Conservation (phyloP, 2,113 vertebrate genomes). For the Coturnix japonica region DNA sequence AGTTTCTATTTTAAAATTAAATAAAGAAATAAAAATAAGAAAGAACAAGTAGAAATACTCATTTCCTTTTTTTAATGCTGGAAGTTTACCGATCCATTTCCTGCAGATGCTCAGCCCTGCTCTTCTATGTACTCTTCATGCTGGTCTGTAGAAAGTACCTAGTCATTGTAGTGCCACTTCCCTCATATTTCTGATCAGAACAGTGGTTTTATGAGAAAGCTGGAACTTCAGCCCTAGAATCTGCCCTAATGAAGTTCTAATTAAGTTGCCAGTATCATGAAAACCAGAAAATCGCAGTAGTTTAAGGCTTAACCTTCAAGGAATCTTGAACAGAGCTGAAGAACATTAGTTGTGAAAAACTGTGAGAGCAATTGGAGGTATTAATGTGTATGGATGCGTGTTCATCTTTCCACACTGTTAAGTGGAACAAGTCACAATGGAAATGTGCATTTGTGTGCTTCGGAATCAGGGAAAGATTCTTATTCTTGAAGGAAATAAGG, state of each 20-base stretch:
- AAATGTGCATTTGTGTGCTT: neutral
- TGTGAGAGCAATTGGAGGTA: neutral
- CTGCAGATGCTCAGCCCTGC: neutral
- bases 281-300: slow-evolving; percentile 23
- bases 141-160: neutral
- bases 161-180: neutral
- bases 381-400: neutral
- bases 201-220: neutral
- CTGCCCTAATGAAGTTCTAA: neutral
- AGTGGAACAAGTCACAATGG: neutral
- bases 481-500: neutral
- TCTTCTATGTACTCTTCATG: neutral
- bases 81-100: neutral
- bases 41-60: neutral
- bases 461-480: neutral
- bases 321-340: neutral
- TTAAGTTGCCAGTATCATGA: neutral
- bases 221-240: slow-evolving; percentile 10
- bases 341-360: neutral
- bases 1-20: neutral
- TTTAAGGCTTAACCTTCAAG: slow-evolving; percentile 38
- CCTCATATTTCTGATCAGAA: neutral
- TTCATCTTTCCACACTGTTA: neutral
- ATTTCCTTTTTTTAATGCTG: neutral
- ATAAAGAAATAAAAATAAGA: neutral